phyloP scores from a whole-genome alignment of 2,797 vertebrate species.

The Enteromius afrohamiltoni region DNA sequence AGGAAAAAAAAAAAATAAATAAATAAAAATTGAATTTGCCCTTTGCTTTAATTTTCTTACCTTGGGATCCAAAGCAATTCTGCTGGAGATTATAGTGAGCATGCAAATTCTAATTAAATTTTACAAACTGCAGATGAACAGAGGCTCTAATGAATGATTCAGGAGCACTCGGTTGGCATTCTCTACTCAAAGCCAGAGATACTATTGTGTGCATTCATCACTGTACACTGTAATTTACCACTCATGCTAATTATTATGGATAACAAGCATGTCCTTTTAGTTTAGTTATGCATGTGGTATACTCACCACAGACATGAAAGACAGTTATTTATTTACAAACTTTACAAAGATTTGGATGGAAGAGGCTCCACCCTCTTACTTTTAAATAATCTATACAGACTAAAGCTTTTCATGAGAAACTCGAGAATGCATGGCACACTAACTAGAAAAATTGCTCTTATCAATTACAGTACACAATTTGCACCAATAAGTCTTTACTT shows the following conservation, averaged over 20 bases:
- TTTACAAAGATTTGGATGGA: neutral
- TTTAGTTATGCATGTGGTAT: neutral
- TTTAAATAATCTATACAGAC: no score
- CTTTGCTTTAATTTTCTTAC: constrained; percentile 72
- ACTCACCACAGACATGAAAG: constrained; percentile 17
- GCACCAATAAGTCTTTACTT: no score
- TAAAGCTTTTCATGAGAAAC: neutral
- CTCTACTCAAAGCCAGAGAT: constrained; percentile 15
- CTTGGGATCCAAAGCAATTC: constrained; percentile 64
- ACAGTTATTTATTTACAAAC: constrained; percentile 9
- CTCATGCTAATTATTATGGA: constrained; percentile 17
- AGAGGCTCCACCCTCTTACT: neutral
- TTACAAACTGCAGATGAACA: constrained; percentile 59
- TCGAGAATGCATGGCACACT: neutral
- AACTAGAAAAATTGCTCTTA: neutral
- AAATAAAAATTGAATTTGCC: constrained; percentile 19
- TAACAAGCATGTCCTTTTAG: constrained; percentile 23
- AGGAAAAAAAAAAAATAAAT: constrained; percentile 20
- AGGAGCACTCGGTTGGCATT: constrained; percentile 59
- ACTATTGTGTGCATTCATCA: constrained; percentile 31
- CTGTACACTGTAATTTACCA: constrained; percentile 24
- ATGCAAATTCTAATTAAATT: constrained; percentile 69
- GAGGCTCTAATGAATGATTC: constrained; percentile 63
- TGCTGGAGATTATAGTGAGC: constrained; percentile 59
- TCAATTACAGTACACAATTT: neutral